Conservation (phyloP, 2,888 invertebrate species). For the Yponomeuta plumbellus region DNA sequence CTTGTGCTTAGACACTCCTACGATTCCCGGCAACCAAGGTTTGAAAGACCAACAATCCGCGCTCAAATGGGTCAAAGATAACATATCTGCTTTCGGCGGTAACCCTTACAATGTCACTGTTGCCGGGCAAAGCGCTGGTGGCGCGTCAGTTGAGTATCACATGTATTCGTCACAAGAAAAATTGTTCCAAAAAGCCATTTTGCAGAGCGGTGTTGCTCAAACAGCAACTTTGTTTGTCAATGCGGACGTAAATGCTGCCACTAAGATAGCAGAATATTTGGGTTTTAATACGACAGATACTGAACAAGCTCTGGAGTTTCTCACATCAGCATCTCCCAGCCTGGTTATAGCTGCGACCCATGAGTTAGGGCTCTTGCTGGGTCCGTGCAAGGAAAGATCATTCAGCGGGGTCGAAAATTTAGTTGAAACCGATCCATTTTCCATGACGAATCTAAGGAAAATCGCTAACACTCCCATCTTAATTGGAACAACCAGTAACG, state of each 20-base stretch:
- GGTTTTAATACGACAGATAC: conserved; percentile 10
- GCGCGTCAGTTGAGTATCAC: conserved; percentile 54
- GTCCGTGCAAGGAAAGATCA: conserved; percentile 13
- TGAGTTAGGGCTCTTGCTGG: not conserved
- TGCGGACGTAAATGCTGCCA: not conserved
- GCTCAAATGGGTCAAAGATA: conserved; percentile 54
- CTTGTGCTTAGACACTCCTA: conserved; percentile 56
- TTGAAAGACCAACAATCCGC: conserved; percentile 62
- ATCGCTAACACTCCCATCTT: conserved; percentile 9
- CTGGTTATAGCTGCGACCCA: conserved; percentile 1
- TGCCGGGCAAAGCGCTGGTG: conserved; percentile 59
- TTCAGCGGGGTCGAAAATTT: conserved; percentile 13
- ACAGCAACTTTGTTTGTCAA: not conserved
- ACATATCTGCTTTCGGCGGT: conserved; percentile 62
- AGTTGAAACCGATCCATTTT: conserved; percentile 5
- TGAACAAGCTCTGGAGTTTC: conserved; percentile 8
- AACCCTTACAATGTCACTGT: conserved; percentile 63
- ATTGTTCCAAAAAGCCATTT: conserved; percentile 55
- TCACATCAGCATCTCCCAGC: not conserved
- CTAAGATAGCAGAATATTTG: conserved; percentile 7
- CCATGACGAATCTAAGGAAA: not conserved
- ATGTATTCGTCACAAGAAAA: conserved; percentile 58
- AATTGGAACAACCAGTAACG: not conserved
- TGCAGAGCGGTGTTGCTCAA: conserved; percentile 61
- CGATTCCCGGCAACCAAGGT: conserved; percentile 61